Base-by-base conservation (phyloP, 2,797 vertebrate species). In the Epinephelus coioides region DNA sequence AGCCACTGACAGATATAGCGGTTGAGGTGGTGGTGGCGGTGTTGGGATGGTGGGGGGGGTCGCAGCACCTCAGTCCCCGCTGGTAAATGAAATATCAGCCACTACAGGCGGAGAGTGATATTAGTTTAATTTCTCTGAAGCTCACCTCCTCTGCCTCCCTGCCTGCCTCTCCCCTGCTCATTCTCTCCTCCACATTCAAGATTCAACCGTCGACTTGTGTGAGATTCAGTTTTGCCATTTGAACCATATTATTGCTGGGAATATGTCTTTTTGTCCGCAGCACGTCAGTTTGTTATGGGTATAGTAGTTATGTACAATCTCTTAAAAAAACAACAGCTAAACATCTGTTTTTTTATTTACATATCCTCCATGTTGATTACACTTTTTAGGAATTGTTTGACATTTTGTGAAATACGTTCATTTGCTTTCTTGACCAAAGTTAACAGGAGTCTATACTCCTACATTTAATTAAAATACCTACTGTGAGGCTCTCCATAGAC, bases 81-180 rank as follows among this genome's bases (percentile, higher is more conserved):
- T 80, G 91, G 90, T 94, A 93, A 91, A 94, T 94, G 90, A 92
- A 93, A 94, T 93, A 94, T 95, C 92, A 92, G 78, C 86, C 84
- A 69, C 84, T 90, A 86, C 87, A 87, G 90, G 80, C 73, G 57
- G 81, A 87, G 86, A 88, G 79, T 78, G 91, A 91, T 92, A 93
- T 92, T 92, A 90, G 88, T 92, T 90, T 88, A 90, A 93, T 92
- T 90, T 92, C 82, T 89, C 74, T 78, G 77, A 89, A 81, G 82
- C 86, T 86, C 86, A 75, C 65, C 81, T 87, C 86, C 49, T 47
- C 73, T 63, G 69, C 83, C 73, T 73, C 73, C 51, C 74, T 49
- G 34, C 49, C 65, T 5, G 7, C 34, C 23, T 27, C 47, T 67
- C 79, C 21, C 59, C 55, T 60, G 44, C 40, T 61, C 30, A 6